phyloP scores from a whole-genome alignment of 2,113 vertebrate species.

The Etia nguti region DNA sequence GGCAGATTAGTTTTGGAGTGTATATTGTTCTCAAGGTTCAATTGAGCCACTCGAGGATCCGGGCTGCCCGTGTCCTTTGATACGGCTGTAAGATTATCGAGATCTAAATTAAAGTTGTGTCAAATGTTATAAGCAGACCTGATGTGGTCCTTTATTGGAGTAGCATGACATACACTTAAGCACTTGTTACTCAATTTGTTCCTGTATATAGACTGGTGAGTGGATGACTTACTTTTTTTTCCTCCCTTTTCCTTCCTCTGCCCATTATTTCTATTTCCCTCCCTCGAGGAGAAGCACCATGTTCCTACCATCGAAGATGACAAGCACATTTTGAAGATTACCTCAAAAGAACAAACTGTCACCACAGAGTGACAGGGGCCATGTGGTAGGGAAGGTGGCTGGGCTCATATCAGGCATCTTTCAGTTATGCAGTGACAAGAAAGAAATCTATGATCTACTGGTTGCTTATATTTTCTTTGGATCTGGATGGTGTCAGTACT shows the following conservation, averaged over 20 bases:
- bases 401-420: slow-evolving; percentile 44
- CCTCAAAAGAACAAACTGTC: slow-evolving; percentile 51
- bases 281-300: background rate
- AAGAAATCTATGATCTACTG: slow-evolving; percentile 40
- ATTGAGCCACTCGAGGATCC: background rate
- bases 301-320: slow-evolving; percentile 26
- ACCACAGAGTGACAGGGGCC: slow-evolving; percentile 17
- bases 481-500: slow-evolving; percentile 43
- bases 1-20: slow-evolving; percentile 49
- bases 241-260: background rate
- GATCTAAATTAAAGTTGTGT: background rate
- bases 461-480: slow-evolving; percentile 41
- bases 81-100: background rate
- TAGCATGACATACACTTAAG: background rate
- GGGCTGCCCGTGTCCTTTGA: background rate
- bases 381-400: slow-evolving; percentile 28
- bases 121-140: background rate
- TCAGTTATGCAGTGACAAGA: slow-evolving; percentile 41
- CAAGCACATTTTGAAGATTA: slow-evolving; percentile 54
- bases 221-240: background rate
- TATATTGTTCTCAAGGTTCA: slow-evolving; percentile 37
- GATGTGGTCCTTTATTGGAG: background rate
- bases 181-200: background rate
- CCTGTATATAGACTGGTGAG: background rate
- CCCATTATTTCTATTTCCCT: background rate